Evolutionary conservation across 2,888 invertebrate genomes (phyloP), one percentile per base, ranked within the genome.

Genomic region (Dolomedes plantarius): DNA sequence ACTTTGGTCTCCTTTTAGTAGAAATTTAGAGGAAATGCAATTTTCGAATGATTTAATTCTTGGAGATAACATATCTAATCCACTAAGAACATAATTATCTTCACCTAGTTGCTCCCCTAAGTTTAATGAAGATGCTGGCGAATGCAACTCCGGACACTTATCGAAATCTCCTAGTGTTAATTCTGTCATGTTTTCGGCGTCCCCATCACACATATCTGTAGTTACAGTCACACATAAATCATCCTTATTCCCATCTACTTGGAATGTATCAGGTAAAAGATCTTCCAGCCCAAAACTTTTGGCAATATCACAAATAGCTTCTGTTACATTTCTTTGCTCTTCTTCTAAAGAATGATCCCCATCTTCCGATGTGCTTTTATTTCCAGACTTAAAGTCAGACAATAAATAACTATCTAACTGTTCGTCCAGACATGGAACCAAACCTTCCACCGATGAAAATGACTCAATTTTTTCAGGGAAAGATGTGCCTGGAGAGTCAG

Each of bases 221-320:
- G 28, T 28, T 0, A 77, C 67, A 7, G 64, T 31, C 27, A 28
- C 56, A 3, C 78, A 31, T 1, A 73, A 32, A 13, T 5, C 74
- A 65, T 79, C 83, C 77, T 83, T 83, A 13, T 23, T 78, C 31
- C 73, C 71, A 27, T 76, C 79, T 6, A 62, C 73, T 50, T 86
- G 86, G 50, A 80, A 86, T 36, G 50, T 86, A 29, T 71, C 86
- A 27, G 86, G 86, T 7, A 86, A 23, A 2, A 86, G 65, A 50
- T 86, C 76, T 65, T 86, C 86, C n/a, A 86, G 32, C 36, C 76
- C 80, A 36, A 86, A 80, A 31, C 80, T 86, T 31, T 86, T 79
- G 0, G 86, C 86, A 39, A 86, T 86, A 2, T 41, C 86, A 7
- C 80, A 86, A 27, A 86, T 86, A 13, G 77, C 62, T 75, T 86